A percentile compares a stretch with the other conserved stretches of the same genome.
phyloP scores from a whole-genome alignment of 2,797 vertebrate genomes.

The Silurus aristotelis region DNA sequence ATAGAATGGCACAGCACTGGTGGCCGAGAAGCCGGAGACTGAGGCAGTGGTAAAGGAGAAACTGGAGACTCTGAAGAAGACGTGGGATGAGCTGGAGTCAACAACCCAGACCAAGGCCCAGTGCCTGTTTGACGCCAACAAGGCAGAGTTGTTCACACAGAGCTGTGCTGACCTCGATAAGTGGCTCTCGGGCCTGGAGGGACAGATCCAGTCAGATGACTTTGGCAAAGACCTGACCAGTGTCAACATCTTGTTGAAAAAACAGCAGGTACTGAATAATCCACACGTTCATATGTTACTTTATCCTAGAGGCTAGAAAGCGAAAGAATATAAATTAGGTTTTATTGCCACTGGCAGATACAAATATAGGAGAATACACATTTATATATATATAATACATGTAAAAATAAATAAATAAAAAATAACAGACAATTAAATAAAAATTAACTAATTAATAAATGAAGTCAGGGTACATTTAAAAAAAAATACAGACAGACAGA shows the following conservation, averaged over 20 bases:
- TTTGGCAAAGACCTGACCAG: conserved; percentile 98
- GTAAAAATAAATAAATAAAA: no score
- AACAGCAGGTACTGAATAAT: conserved; percentile 85
- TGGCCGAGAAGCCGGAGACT: conserved; percentile 93
- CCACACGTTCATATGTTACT: neutral
- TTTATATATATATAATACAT: no score
- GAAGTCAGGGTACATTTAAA: no score
- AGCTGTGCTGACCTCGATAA: conserved; percentile 97
- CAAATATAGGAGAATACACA: no score
- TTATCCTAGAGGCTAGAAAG: no score
- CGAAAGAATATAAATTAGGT: no score
- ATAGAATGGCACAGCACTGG: conserved; percentile 88
- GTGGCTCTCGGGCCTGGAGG: conserved; percentile 88
- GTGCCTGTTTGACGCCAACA: conserved; percentile 96
- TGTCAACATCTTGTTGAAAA: conserved; percentile 96
- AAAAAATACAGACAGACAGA: no score
- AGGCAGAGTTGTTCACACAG: conserved; percentile 96
- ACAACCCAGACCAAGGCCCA: conserved; percentile 97
- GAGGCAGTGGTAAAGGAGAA: conserved; percentile 90
- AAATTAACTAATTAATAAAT: no score
- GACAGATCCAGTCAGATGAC: conserved; percentile 93
- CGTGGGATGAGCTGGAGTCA: conserved; percentile 94
- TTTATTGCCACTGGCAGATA: no score
- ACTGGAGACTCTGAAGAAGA: conserved; percentile 80
- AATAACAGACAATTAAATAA: no score